Conservation (phyloP, 23 tunicate genomes). For the Phallusia fumigata region DNA sequence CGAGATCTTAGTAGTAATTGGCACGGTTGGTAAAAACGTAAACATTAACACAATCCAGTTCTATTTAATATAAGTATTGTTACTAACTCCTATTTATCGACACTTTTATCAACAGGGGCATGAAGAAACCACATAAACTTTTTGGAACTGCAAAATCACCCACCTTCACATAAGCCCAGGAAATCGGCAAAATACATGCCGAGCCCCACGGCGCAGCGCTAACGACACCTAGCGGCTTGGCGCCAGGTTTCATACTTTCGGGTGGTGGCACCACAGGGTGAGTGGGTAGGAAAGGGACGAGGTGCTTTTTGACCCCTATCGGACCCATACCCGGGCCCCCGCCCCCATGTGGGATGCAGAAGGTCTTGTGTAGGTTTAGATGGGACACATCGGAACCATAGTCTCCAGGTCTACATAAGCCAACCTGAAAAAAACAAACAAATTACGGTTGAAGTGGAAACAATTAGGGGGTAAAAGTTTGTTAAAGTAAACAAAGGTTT, state of each 20-base stretch:
- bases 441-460: too few relatives aligned
- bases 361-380: slow-evolving; percentile 95
- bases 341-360: slow-evolving; percentile 99
- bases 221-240: slow-evolving; percentile 87
- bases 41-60: too few relatives aligned
- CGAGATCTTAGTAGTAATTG: too few relatives aligned
- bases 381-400: slow-evolving; percentile 99
- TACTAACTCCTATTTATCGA: too few relatives aligned
- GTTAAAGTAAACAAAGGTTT: too few relatives aligned
- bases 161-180: slow-evolving; percentile 95
- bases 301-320: slow-evolving; percentile 92
- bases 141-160: too few relatives aligned
- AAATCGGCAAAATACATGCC: slow-evolving; percentile 93
- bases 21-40: too few relatives aligned
- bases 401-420: slow-evolving; percentile 94
- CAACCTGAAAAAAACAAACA: slow-evolving; percentile 59
- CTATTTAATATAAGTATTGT: too few relatives aligned
- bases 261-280: slow-evolving; percentile 93
- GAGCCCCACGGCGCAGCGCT: slow-evolving; percentile 99
- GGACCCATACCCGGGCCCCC: slow-evolving; percentile 99
- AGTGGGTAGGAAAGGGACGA: slow-evolving; percentile 92
- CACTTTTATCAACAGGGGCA: too few relatives aligned
- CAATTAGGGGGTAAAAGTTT: too few relatives aligned
- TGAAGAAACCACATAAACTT: too few relatives aligned
- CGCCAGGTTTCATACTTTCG: slow-evolving; percentile 39